A percentile compares a stretch with the other conserved stretches of the same genome.
Evolutionary conservation across 2,888 invertebrate species (phyloP).

Genomic region (Agriopis aurantiaria): DNA sequence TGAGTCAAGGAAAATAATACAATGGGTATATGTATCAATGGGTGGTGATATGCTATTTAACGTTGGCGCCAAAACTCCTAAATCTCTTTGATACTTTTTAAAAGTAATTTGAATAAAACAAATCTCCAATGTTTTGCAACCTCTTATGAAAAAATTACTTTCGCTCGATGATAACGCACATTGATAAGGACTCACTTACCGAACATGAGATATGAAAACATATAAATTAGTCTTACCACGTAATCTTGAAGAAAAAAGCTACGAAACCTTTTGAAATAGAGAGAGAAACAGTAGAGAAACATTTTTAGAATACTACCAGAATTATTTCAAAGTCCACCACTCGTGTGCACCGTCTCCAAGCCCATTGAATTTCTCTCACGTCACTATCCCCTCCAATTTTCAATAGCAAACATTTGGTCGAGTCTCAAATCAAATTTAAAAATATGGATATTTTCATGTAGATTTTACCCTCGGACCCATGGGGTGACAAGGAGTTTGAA

Average conservation of each 20-base stretch:
- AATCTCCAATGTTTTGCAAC: no score
- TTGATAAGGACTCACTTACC: no score
- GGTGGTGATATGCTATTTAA: no score
- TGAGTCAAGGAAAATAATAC: no score
- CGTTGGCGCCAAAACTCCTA: no score
- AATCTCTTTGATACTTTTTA: no score
- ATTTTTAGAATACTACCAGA: constrained; percentile 54
- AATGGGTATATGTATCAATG: no score
- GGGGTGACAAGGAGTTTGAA: constrained; percentile 68
- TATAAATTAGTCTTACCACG: background rate
- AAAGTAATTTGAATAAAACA: no score
- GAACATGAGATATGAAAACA: no score
- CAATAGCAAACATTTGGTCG: constrained; percentile 85
- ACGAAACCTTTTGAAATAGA: constrained; percentile 38
- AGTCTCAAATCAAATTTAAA: constrained; percentile 84
- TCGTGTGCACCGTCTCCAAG: constrained; percentile 65
- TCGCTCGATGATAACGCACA: no score
- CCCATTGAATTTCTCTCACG: constrained; percentile 81
- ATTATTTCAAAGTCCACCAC: constrained; percentile 41
- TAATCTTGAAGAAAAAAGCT: constrained; percentile 11
- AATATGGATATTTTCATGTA: constrained; percentile 83
- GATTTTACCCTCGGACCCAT: constrained; percentile 74
- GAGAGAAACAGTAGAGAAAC: constrained; percentile 42
- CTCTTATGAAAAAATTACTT: no score
- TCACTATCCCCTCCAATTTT: constrained; percentile 79